Percentiles rank a stretch among this genome's conserved stretches.
phyloP scores from a whole-genome alignment of 1,140 invertebrate species.

The Pachyrhynchus sulphureomaculatus region DNA sequence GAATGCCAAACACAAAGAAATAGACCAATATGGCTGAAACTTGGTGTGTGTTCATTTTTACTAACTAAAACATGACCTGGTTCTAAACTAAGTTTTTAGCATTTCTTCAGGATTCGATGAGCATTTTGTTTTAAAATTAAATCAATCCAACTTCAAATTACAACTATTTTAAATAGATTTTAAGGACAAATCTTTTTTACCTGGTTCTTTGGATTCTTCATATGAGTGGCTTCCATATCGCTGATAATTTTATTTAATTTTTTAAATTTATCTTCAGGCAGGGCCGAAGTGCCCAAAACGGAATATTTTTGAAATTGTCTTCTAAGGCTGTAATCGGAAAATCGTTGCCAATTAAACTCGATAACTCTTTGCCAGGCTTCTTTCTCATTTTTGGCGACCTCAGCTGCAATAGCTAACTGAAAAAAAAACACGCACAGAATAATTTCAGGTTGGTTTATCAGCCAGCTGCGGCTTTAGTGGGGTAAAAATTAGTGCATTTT shows the following conservation, averaged over 20 bases:
- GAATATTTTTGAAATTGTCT: conserved; percentile 41
- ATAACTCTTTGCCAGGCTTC: conserved; percentile 34
- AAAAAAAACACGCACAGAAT: too few species aligned
- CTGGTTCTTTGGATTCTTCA: too few species aligned
- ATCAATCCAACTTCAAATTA: too few species aligned
- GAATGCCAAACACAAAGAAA: too few species aligned
- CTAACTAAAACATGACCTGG: conserved; percentile 60
- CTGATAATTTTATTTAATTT: conserved; percentile 64
- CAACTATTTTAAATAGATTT: too few species aligned
- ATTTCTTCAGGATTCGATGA: too few species aligned
- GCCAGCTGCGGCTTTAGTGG: not conserved
- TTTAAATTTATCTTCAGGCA: conserved; percentile 66
- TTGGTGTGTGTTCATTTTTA: too few species aligned
- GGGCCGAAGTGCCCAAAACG: conserved; percentile 56
- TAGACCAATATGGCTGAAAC: too few species aligned
- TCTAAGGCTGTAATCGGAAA: conserved; percentile 31
- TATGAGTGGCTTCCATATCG: conserved; percentile 77
- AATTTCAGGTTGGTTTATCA: too few species aligned
- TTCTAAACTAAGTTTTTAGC: conserved; percentile 74
- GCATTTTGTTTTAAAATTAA: too few species aligned
- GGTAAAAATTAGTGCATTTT: not conserved
- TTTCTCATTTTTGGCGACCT: conserved; percentile 38
- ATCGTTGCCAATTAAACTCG: conserved; percentile 37
- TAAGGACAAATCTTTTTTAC: conserved; percentile 79
- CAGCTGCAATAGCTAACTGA: conserved; percentile 31